Evolutionary conservation across 2,797 vertebrate genomes (phyloP), one percentile per base, ranked within the genome.

Genomic region (Denticeps clupeoides): DNA sequence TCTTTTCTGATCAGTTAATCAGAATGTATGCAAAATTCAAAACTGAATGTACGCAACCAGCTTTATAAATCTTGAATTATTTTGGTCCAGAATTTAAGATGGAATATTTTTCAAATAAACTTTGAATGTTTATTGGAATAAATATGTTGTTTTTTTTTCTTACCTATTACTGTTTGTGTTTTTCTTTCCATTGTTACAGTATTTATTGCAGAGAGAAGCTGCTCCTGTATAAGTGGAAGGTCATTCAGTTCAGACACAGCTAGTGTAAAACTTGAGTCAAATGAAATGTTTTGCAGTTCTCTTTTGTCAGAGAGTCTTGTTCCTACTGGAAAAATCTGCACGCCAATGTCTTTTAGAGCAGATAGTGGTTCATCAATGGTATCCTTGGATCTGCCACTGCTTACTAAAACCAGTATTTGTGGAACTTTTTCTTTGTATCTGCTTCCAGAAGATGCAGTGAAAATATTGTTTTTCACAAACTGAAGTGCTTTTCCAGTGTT

Each of bases 321-420:
- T 49, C 70, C 69, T 60, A 76, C 72, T 29, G 50, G 66, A 54
- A 76, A 47, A 45, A 67, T 51, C 16, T 54, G 55, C 6, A 77
- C 53, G 9, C 53, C 59, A 27, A 4, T 40, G 16, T 66, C 38
- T 56, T 69, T 73, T 1, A 78, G 51, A 25, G 58, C 46, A 55
- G 47, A 42, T 2, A 51, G 41, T 19, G 72, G 46, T 21, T 53
- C 45, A 45, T 60, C 43, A 9, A 72, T 58, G 46, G 23, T 63
- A 42, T 77, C 73, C 41, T 23, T 57, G 28, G 74, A 74, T 40
- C 48, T 49, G 41, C 60, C 74, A 56, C 49, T 51, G 45, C 48
- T 64, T 13, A 77, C 10, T 31, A 77, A 6, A 49, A 75, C 51
- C 53, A 77, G 51, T 46, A 75, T 58, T 53, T 75, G 71, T 42